phyloP scores from a whole-genome alignment of 2,888 invertebrate species.

The Idaea straminata region DNA sequence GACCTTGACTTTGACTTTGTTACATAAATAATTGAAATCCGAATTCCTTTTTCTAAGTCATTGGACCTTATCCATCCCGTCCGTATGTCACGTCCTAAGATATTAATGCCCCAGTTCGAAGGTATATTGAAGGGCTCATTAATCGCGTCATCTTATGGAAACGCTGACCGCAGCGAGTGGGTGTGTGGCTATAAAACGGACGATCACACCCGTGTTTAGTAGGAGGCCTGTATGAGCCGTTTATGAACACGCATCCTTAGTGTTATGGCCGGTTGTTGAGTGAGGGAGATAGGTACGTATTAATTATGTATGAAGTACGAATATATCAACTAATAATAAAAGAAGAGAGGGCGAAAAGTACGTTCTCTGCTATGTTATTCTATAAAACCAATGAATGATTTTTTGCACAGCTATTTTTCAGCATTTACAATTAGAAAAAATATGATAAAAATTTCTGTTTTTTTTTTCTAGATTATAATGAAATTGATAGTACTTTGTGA shows the following conservation, averaged over 20 bases:
- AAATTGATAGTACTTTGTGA: not conserved
- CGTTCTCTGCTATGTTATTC: not conserved
- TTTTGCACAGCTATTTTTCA: not conserved
- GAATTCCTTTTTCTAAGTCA: not conserved
- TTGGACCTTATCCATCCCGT: not conserved
- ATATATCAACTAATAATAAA: too few relatives aligned
- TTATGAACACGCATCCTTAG: slow-evolving; percentile 17
- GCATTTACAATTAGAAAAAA: not conserved
- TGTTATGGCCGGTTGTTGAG: slow-evolving; percentile 23
- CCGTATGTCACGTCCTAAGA: slow-evolving; percentile 33
- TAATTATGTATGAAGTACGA: slow-evolving; percentile 8
- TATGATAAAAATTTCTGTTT: not conserved
- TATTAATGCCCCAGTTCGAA: slow-evolving; percentile 53
- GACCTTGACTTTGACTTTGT: too few relatives aligned
- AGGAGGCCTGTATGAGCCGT: slow-evolving; percentile 21
- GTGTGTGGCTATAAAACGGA: slow-evolving; percentile 48
- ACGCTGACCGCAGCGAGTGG: slow-evolving; percentile 59
- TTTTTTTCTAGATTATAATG: not conserved
- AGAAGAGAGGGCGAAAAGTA: not conserved
- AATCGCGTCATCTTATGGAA: slow-evolving; percentile 62
- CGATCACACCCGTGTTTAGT: slow-evolving; percentile 40
- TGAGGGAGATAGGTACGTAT: slow-evolving; percentile 15
- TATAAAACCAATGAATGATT: not conserved
- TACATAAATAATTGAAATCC: too few relatives aligned
- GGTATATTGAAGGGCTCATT: slow-evolving; percentile 65